Base-by-base conservation (phyloP, 2,113 vertebrate genomes). In the Ictalurus furcatus region DNA sequence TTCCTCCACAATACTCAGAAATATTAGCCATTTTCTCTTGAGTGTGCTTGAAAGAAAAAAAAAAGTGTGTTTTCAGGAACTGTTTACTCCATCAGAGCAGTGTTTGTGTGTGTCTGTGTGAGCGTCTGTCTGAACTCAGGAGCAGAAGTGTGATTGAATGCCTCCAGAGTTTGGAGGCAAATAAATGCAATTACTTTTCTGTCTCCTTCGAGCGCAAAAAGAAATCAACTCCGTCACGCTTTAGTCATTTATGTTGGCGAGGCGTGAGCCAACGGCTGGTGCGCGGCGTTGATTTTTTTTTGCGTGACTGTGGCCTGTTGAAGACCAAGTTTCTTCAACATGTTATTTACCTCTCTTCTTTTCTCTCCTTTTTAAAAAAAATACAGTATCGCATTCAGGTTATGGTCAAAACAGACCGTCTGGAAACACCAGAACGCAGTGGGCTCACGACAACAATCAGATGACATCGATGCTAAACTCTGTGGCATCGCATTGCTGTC, bases 141-240 rank as follows among this genome's bases (percentile, higher is more conserved):
- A 86, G 61, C 40, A 81, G 21, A 21, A 30, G 80, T 79, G 59
- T 65, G 84, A 80, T 37, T 69, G 48, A 84, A 79, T 87, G 59
- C 37, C 76, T 87, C 37, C 56, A 71, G 61, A 69, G 79, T 84
- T 59, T 52, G 58, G 63, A 87, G 44, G 76, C 25, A 86, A 85
- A 87, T 80, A 87, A 91, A 89, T 73, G 80, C 90, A 85, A 85
- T 90, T 86, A 88, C 80, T 87, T 84, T 71, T 52, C 71, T 23
- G 58, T 79, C 81, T 71, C 85, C 90, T 81, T 89, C 54, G 23
- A 90, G 87, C 85, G n/a, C 61, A 34, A 54, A 80, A 84, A 44
- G 90, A 87, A 86, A 90, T 87, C 67, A 84, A 71, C 88, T 80
- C 65, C 3, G 87, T 90, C 88, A 89, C 61, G 81, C 54, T 89